Evolutionary conservation across 1,140 invertebrate species (phyloP), one percentile per base, ranked within the genome.

Genomic region (Fopius arisanus): DNA sequence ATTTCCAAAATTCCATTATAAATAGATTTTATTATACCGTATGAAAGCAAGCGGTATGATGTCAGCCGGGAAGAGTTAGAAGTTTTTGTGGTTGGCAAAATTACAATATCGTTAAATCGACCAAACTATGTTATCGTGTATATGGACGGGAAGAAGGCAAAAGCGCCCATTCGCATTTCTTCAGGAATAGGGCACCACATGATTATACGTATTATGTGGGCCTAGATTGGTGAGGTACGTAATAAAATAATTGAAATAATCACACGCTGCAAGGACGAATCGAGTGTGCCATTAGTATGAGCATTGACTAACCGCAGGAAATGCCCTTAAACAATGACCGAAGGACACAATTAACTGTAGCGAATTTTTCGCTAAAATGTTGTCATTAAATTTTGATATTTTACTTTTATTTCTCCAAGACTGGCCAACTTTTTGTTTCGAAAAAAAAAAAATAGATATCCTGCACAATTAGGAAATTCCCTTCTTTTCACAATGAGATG

Each of bases 221-320:
- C 72, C 68, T 80, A 80, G 78, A 82, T 83, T 84, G 79, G 82
- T 83, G 81, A 78, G 77, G 77, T 79, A 78, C 78, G 79, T 85
- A 85, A 84, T 85, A 80, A 82, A 85, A 84, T 85, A 84, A 85
- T 82, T 83, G 82, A 83, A 84, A 84, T 84, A 84, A 84, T 83
- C 83, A 81, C 78, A 83, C 70, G 75, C 75, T 76, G 72, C 77
- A 78, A 80, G 73, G 78, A 78, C 77, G 77, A 79, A 59, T 73
- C 70, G 70, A 54, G 70, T 68, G 68, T 72, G 73, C 68, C 51
- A 75, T 78, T 78, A 73, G 71, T 71, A 28, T 48, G 70, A 41
- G 26, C 70, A 68, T 71, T 75, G 75, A 75, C 73, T 70, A 76
- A 75, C 72, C 74, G 21, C 54, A 59, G 54, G 54, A 59, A 59